Conservation (phyloP, 2,888 invertebrate genomes). For the Magallana nippona region DNA sequence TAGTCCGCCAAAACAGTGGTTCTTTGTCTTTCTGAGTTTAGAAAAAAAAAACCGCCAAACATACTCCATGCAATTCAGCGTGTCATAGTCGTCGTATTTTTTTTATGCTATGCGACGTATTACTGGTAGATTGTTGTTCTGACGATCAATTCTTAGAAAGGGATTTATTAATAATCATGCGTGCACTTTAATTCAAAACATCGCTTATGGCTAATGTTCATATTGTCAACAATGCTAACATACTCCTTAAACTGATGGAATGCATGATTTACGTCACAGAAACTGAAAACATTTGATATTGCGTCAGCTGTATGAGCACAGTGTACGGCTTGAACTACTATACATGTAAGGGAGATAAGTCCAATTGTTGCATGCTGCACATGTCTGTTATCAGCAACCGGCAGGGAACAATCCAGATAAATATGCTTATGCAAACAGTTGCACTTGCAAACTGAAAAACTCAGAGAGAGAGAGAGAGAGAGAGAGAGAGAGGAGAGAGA, state of each 20-base stretch:
- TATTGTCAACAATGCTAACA: no score
- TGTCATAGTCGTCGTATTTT: no score
- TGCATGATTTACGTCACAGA: no score
- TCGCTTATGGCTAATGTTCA: no score
- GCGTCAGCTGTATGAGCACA: not conserved
- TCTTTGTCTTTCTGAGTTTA: not conserved
- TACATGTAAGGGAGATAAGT: not conserved
- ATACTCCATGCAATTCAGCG: not conserved
- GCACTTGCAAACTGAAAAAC: conserved; percentile 6
- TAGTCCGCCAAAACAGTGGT: not conserved
- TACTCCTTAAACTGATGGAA: no score
- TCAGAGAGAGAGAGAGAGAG: conserved; percentile 30
- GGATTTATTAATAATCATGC: no score
- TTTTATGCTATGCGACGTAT: no score
- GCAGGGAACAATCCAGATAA: conserved; percentile 29
- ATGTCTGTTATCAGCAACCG: conserved; percentile 1
- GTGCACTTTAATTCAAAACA: no score
- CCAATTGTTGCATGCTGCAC: conserved; percentile 27
- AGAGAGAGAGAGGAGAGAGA: conserved; percentile 32
- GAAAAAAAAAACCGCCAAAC: not conserved
- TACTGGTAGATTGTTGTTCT: no score
- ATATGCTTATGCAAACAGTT: conserved; percentile 26
- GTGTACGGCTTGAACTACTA: not conserved
- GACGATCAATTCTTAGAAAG: no score
- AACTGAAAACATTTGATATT: not conserved